Evolutionary conservation across 2,797 vertebrate species (phyloP), one percentile per base, ranked within the genome.

Genomic region (Hybognathus amarus): DNA sequence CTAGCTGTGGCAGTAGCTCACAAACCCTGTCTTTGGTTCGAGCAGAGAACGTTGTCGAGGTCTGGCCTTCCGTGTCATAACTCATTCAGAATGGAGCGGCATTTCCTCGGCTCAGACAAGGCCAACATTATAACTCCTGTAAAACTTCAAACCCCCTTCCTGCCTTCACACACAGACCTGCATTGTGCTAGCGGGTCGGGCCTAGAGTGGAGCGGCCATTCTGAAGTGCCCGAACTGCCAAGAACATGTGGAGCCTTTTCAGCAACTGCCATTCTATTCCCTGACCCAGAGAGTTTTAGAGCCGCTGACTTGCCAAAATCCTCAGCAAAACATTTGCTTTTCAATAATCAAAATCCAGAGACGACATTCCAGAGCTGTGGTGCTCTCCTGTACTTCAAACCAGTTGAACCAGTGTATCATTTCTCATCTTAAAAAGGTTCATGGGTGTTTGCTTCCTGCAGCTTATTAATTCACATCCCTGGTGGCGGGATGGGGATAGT

Each of bases 21-120:
- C 74, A 73, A 85, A 56, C 54, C 68, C 38, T 13, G 20, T 66
- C 68, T 69, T 64, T 79, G 77, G 77, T 54, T 63, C 0, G 59
- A 73, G 22, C n/a, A 2, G 54, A 68, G 71, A 70, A 64, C 45
- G 52, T 24, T 64, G 56, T 75, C 6, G 56, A 85, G n/a, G 42
- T 66, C 76, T 67, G 68, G 83, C 80, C 63, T 47, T 24, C 18
- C 27, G 10, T 77, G 74, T n/a, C 42, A 82, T 79, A 89, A 85
- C 77, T 87, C 82, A 86, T 82, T 87, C 82, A 80, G 82, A 52
- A 88, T 52, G 59, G 73, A 85, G 77, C 50, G 61, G 77, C 59
- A 66, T 89, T 89, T 87, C 87, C 88, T 85, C 56, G 15, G 18
- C 52, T 52, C 42, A 68, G 80, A 89, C 89, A 87, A 87, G 83